Evolutionary conservation across 2,113 vertebrate genomes (phyloP).

Genomic region (Xiphophorus maculatus): DNA sequence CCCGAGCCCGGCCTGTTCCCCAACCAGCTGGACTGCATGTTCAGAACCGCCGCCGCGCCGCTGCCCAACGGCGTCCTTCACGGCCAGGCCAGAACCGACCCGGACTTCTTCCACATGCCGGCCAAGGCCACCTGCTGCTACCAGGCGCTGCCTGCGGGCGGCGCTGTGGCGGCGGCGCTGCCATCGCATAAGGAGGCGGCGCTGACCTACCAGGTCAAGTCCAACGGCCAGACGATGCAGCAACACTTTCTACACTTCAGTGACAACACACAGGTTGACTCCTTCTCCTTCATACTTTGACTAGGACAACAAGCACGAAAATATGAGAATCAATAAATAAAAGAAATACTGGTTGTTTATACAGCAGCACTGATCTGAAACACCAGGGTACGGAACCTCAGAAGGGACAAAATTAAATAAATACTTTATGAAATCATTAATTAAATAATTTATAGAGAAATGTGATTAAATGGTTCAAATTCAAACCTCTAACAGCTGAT

Average conservation of each 20-base stretch:
- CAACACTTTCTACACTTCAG: constrained; percentile 61
- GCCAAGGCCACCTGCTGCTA: constrained; percentile 52
- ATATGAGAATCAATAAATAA: too few species aligned
- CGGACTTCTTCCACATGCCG: constrained; percentile 24
- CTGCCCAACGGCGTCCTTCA: constrained; percentile 21
- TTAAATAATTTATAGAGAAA: too few species aligned
- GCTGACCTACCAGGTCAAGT: constrained; percentile 44
- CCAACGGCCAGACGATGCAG: constrained; percentile 1
- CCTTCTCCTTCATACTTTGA: too few species aligned
- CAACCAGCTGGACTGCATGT: constrained; percentile 44
- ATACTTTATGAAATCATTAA: too few species aligned
- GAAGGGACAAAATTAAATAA: too few species aligned
- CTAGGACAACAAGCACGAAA: too few species aligned
- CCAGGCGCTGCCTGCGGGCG: constrained; percentile 19
- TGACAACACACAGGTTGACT: constrained; percentile 68
- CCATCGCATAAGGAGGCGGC: constrained; percentile 35
- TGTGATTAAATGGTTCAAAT: too few species aligned
- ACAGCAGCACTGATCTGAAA: too few species aligned
- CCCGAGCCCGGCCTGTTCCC: constrained; percentile 40
- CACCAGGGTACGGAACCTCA: too few species aligned
- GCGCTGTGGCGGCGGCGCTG: neutral
- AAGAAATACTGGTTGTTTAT: too few species aligned
- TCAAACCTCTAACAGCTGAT: too few species aligned
- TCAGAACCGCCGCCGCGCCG: constrained; percentile 23
- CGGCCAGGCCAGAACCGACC: constrained; percentile 17